Conservation (phyloP, 2,113 vertebrate genomes). For the Myocastor coypus region DNA sequence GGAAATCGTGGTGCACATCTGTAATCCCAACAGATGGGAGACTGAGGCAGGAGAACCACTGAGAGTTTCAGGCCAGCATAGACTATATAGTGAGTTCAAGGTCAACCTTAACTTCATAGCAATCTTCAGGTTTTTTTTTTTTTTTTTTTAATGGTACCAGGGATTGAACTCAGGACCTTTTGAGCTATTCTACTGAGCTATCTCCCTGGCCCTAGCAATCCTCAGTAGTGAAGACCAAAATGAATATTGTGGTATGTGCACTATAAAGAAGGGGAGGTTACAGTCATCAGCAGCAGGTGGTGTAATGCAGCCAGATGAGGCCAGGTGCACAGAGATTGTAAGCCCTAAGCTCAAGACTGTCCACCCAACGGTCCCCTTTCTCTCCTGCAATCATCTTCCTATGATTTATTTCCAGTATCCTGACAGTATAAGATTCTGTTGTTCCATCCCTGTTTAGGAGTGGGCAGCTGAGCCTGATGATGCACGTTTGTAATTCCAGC, state of each 20-base stretch:
- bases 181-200: no score
- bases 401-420: neutral
- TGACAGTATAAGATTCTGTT: neutral
- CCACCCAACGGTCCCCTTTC: neutral
- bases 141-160: no score
- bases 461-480: neutral
- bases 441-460: neutral
- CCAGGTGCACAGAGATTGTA: neutral
- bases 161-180: no score
- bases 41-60: neutral
- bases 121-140: no score
- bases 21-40: neutral
- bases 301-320: neutral
- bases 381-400: neutral
- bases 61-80: neutral
- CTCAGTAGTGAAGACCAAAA: neutral
- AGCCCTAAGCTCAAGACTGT: neutral
- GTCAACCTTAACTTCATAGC: neutral
- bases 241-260: neutral
- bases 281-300: neutral
- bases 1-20: neutral
- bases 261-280: neutral
- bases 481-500: neutral
- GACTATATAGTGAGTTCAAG: neutral
- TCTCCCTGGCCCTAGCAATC: neutral